Percentiles rank a stretch among this genome's conserved stretches.
Evolutionary conservation across 2,113 vertebrate genomes (phyloP).

Genomic region (Noturus placidus): DNA sequence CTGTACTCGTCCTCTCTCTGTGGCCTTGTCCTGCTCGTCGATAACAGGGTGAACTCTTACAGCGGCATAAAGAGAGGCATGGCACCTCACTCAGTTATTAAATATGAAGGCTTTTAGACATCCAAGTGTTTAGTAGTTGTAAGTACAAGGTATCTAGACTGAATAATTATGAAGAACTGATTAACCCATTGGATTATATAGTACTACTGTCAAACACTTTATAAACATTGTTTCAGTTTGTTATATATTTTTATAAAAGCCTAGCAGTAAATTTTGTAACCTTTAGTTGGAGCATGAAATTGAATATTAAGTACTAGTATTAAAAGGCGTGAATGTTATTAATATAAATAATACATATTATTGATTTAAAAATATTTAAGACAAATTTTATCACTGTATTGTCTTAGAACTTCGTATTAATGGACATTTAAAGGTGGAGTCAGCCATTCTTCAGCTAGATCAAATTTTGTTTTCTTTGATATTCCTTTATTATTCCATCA

Average conservation of each 20-base stretch:
- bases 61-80: slow-evolving; percentile 95
- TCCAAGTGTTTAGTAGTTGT: not conserved
- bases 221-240: not conserved
- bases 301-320: not conserved
- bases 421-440: not conserved
- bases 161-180: not conserved
- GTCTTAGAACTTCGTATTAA: not conserved
- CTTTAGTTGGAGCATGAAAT: not conserved
- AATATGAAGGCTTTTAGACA: not conserved
- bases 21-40: slow-evolving; percentile 90
- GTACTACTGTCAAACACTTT: not conserved
- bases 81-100: slow-evolving; percentile 9
- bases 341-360: not conserved
- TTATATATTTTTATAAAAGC: not conserved
- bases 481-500: not conserved
- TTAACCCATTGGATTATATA: not conserved
- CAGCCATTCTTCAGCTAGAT: not conserved
- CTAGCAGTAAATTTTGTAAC: not conserved
- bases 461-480: not conserved
- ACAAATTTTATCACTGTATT: not conserved
- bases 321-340: not conserved
- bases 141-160: not conserved
- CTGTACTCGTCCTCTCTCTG: slow-evolving; percentile 94
- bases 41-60: slow-evolving; percentile 96
- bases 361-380: not conserved